Percentiles rank a stretch among this genome's conserved stretches.
phyloP scores from a whole-genome alignment of 2,888 invertebrate species.

The Drosophila fulvimacula region DNA sequence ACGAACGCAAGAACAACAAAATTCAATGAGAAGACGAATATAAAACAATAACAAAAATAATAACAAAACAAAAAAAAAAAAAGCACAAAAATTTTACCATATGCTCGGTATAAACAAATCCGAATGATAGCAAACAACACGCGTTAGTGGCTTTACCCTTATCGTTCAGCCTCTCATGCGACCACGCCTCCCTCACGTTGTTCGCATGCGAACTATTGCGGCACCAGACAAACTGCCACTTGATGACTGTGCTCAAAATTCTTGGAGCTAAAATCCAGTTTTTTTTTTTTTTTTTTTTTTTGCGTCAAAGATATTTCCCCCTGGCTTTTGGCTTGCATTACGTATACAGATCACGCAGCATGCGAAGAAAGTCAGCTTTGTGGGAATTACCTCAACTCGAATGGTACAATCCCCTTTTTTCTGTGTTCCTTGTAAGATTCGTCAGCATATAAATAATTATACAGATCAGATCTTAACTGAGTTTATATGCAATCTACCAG shows the following conservation, averaged over 20 bases:
- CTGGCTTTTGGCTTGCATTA: constrained; percentile 16
- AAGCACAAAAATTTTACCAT: neutral
- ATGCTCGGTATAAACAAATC: constrained; percentile 4
- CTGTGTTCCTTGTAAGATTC: constrained; percentile 12
- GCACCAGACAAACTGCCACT: neutral
- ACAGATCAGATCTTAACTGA: constrained; percentile 7
- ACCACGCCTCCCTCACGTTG: neutral
- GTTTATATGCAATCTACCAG: neutral
- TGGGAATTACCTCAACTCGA: constrained; percentile 28
- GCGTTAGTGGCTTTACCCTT: neutral
- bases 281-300: constrained; percentile 2
- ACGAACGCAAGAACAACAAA: constrained; percentile 3
- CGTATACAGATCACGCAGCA: constrained; percentile 47
- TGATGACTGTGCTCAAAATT: constrained; percentile 26
- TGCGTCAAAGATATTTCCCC: constrained; percentile 15
- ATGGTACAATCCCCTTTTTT: neutral
- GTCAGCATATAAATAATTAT: neutral
- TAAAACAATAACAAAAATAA: constrained; percentile 3
- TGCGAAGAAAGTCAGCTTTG: constrained; percentile 12
- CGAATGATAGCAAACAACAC: constrained; percentile 1
- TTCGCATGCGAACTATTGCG: constrained; percentile 10
- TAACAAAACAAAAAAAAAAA: neutral
- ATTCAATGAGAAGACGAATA: neutral
- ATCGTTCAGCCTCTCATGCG: neutral
- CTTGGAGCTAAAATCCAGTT: constrained; percentile 35